phyloP scores from a whole-genome alignment of 2,797 vertebrate genomes.

The Tapera naevia region DNA sequence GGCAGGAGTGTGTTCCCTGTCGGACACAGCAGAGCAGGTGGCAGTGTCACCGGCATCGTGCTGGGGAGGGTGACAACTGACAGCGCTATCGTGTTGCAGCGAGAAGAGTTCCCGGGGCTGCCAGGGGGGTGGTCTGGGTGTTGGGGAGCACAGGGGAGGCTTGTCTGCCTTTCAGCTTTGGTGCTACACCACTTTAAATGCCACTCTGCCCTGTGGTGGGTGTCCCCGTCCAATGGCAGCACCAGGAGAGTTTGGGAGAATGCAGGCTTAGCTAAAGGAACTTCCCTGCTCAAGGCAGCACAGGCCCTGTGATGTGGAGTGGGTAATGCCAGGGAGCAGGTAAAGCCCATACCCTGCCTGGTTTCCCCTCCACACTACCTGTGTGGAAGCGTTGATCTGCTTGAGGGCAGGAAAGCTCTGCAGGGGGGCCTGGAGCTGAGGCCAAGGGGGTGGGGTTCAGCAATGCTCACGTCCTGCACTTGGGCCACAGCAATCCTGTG shows the following conservation, averaged over 20 bases:
- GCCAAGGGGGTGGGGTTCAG: too few species aligned
- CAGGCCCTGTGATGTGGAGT: fast-evolving
- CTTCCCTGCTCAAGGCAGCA: background rate
- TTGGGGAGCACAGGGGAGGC: fast-evolving
- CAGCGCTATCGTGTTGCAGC: fast-evolving
- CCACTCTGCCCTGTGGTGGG: fast-evolving
- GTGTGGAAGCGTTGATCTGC: too few species aligned
- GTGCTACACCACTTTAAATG: fast-evolving
- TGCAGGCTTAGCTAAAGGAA: background rate
- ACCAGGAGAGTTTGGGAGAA: background rate
- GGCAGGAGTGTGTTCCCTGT: background rate
- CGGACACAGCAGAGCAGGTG: background rate
- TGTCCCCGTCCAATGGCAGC: fast-evolving
- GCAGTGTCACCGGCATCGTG: background rate
- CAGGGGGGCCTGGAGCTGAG: too few species aligned
- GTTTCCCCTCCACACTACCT: background rate
- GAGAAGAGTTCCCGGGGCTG: background rate
- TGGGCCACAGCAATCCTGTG: too few species aligned
- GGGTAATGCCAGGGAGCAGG: background rate
- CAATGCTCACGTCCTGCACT: too few species aligned
- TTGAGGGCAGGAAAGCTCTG: too few species aligned
- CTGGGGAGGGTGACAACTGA: background rate
- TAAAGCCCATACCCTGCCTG: background rate
- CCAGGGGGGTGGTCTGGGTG: background rate
- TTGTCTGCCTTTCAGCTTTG: background rate